Percentiles rank a stretch among this genome's conserved stretches.
phyloP scores from a whole-genome alignment of 1,140 invertebrate species.

The Psilanteris sp. region DNA sequence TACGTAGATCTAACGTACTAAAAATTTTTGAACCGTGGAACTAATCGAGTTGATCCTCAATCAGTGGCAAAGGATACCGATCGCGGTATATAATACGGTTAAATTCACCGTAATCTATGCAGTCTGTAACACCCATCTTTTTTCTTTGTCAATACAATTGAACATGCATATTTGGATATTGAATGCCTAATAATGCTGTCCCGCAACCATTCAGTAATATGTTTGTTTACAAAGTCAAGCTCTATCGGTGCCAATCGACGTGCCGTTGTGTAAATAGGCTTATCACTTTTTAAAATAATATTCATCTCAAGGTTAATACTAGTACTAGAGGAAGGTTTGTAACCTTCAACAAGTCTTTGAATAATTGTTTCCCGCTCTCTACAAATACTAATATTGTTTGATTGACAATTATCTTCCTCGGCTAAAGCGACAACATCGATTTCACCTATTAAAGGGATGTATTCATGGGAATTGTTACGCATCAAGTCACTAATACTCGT shows the following conservation, averaged over 20 bases:
- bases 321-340: background rate
- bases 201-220: background rate
- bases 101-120: background rate
- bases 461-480: too few species aligned
- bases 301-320: background rate
- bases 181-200: background rate
- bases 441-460: too few species aligned
- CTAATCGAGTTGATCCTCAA: background rate
- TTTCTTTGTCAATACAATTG: slow-evolving; percentile 1
- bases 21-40: background rate
- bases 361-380: background rate
- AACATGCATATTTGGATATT: slow-evolving; percentile 1
- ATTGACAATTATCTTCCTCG: background rate
- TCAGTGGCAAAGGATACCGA: background rate
- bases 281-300: background rate
- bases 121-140: background rate
- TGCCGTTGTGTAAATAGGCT: background rate
- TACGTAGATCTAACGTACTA: background rate
- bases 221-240: background rate
- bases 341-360: background rate
- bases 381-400: background rate
- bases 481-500: too few species aligned
- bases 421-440: background rate
- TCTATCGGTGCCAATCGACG: background rate
- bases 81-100: background rate